Evolutionary conservation across 2,888 invertebrate genomes (phyloP), one percentile per base, ranked within the genome.

Genomic region (Xestobium rufovillosum): DNA sequence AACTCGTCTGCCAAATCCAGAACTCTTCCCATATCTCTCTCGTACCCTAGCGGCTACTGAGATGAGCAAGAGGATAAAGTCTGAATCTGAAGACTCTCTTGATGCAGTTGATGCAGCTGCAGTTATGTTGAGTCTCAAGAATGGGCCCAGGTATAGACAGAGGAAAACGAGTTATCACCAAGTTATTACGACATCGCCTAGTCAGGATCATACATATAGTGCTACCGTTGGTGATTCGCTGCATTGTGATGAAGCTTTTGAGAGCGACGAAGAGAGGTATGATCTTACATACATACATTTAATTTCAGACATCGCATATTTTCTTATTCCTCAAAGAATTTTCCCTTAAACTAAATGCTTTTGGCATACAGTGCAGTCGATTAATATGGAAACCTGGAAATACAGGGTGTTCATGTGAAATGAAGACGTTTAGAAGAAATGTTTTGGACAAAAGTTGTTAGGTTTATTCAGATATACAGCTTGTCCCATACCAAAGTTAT

Each of bases 191-290:
- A 82, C 83, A 35, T 86, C 85, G 54, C 88, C 90, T 1, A 89
- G 88, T 65, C 88, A 89, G 67, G 94, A 94, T 71, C 92, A 94
- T 67, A 90, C 90, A 34, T 94, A 92, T 69, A 89, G 88, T 55
- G 78, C 78, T 42, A 71, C 71, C 17, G 71, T 55, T 40, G 55
- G 56, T 26, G 49, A 48, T 49, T 35, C 67, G 43, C 63, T 63
- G 39, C 71, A 69, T 36, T 69, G 69, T 10, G 74, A 75, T 59
- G 74, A 73, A 45, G 73, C 72, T n/a, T 72, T 72, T 49, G 74
- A 72, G 48, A 71, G 71, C 43, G 73, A 74, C 51, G 73, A 75
- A 45, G 61, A 61, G 38, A 57, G 57, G 63, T 63, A 68, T 68
- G 71, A 70, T 9, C 9, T n/a, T n/a, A n/a, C n/a, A 23, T 23